Evolutionary conservation across 1,140 invertebrate species (phyloP).

Genomic region (Pantala flavescens): DNA sequence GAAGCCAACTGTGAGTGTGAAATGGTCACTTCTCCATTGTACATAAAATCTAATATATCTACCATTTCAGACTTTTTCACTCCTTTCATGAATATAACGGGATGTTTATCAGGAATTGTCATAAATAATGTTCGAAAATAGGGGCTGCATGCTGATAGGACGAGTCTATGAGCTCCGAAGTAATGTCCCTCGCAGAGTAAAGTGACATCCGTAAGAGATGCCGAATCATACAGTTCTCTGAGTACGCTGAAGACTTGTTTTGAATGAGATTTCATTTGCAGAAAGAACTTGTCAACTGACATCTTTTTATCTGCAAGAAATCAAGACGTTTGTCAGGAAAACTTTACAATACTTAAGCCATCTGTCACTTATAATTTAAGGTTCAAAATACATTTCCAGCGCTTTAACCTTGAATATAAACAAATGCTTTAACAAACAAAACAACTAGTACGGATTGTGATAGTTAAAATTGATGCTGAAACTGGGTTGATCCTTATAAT

Average conservation of each 20-base stretch:
- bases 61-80: conserved; percentile 11
- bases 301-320: not conserved
- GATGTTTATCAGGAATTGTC: not conserved
- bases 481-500: too few relatives aligned
- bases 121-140: conserved; percentile 13
- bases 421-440: too few relatives aligned
- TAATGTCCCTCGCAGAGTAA: conserved; percentile 8
- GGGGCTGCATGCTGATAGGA: conserved; percentile 9
- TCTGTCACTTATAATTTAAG: not conserved
- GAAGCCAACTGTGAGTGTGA: not conserved
- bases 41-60: conserved; percentile 13
- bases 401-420: too few relatives aligned
- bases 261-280: conserved; percentile 13
- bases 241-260: conserved; percentile 7
- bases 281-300: conserved; percentile 10
- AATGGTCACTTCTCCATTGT: conserved; percentile 14
- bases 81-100: conserved; percentile 10
- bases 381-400: too few relatives aligned
- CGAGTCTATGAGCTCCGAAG: not conserved
- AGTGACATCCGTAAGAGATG: not conserved
- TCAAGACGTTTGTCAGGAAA: not conserved
- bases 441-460: too few relatives aligned
- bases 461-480: too few relatives aligned
- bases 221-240: conserved; percentile 7
- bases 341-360: not conserved